Percentiles rank a stretch among this genome's conserved stretches.
These are phyloP conservation scores for Prorops nasuta DNA, from an alignment of 1,140 invertebrate genomes.

Conservation along the genomic window DNA sequence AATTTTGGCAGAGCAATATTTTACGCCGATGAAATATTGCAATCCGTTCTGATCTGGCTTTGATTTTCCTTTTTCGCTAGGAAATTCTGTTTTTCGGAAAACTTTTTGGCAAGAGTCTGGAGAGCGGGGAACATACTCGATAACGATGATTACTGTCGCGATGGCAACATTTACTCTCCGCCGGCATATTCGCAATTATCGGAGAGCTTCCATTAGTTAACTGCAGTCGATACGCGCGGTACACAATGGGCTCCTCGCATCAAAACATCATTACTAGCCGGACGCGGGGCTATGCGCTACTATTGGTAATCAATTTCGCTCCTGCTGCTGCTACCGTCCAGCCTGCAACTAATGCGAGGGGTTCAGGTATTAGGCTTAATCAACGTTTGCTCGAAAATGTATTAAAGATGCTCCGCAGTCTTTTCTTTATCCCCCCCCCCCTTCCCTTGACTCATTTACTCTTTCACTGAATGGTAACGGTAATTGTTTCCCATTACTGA, in stretches of 20 bases:
- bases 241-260: constrained; percentile 45
- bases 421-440: too few relatives aligned
- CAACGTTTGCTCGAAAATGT: constrained; percentile 41
- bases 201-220: constrained; percentile 57
- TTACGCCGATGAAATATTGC: too few relatives aligned
- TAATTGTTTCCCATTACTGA: neutral
- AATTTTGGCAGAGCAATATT: too few relatives aligned
- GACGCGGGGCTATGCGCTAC: constrained; percentile 35
- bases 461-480: neutral
- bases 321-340: constrained; percentile 33
- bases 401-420: too few relatives aligned
- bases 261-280: constrained; percentile 56
- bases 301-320: constrained; percentile 56
- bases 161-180: constrained; percentile 50
- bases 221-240: constrained; percentile 49
- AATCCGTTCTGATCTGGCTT: too few relatives aligned
- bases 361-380: constrained; percentile 34
- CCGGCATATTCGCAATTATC: constrained; percentile 53
- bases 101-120: too few relatives aligned
- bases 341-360: constrained; percentile 39
- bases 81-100: too few relatives aligned
- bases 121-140: constrained; percentile 18
- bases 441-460: too few relatives aligned
- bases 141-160: constrained; percentile 54
- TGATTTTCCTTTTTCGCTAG: too few relatives aligned